Base-by-base conservation (phyloP, 1,140 invertebrate species). In the Samia ricini region DNA sequence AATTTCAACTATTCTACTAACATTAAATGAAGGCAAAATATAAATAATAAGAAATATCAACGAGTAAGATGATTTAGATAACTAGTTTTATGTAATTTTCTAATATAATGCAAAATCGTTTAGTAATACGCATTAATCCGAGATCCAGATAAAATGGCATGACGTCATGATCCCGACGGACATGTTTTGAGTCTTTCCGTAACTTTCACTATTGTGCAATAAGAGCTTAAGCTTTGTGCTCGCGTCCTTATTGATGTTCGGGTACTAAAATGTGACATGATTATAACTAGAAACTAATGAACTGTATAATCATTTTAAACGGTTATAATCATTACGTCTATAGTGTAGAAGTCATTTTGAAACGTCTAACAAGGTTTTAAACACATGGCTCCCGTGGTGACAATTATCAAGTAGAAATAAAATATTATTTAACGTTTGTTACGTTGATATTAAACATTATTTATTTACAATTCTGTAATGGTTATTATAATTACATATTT, bases 141-240 rank as follows among this genome's bases (percentile, higher is more conserved):
- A 29, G 33, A 12, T 42, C 33, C 33, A 42, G 33, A 42, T 42
- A 15, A 42, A 42, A 15, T 42, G 33, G n/a, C 33, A 29, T 29
- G 33, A 42, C 33, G n/a, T 15, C 26, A 29, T 73, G 78, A 81
- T 69, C 70, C 80, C 80, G 74, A 52, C 60, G 20, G 48, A 76
- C 74, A 71, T 68, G 77, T 79, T 77, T 71, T 60, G 65, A 69
- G 69, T 15, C 64, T 70, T 65, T 64, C 66, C 65, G 61, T 67
- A 61, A 76, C 81, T 85, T 85, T 85, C 81, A 78, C 83, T 76
- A 79, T 68, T 68, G 65, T 52, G 57, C 67, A 67, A 67, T 56
- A 66, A 61, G 26, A 18, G 55, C 56, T 61, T 49, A 56, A 56
- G 24, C 52, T 55, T 24, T n/a, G n/a, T 55, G 10, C 12, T 55